Evolutionary conservation across 2,888 invertebrate species (phyloP).

Genomic region (Cephus rjabovi): DNA sequence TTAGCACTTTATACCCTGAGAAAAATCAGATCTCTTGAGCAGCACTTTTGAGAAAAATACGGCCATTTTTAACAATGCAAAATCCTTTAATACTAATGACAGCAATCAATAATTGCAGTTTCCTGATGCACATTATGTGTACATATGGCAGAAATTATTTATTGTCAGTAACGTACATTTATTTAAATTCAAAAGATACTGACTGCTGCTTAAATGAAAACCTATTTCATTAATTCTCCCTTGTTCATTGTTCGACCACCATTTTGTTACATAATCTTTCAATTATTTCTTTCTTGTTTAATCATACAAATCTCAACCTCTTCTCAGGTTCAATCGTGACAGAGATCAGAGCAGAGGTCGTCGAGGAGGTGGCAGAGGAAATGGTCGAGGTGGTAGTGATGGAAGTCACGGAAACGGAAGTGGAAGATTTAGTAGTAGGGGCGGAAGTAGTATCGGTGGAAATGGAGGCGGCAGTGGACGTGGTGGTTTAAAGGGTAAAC

Average conservation of each 20-base stretch:
- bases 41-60: slow-evolving; percentile 2
- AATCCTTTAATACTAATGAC: not conserved
- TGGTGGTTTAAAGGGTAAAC: slow-evolving; percentile 48
- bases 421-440: slow-evolving; percentile 60
- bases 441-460: slow-evolving; percentile 35
- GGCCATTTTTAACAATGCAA: slow-evolving; percentile 17
- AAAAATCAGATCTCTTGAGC: not conserved
- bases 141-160: not conserved
- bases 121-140: not conserved
- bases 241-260: not conserved
- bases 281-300: slow-evolving; percentile 3
- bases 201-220: not conserved
- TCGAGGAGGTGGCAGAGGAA: slow-evolving; percentile 37
- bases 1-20: not conserved
- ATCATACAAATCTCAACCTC: not conserved
- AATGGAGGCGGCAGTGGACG: slow-evolving; percentile 37
- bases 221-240: not conserved
- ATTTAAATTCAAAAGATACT: not conserved
- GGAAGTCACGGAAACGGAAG: slow-evolving; percentile 65
- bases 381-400: slow-evolving; percentile 47
- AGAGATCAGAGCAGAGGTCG: slow-evolving; percentile 51
- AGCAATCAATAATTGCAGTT: slow-evolving; percentile 3
- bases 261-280: slow-evolving; percentile 6
- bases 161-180: not conserved
- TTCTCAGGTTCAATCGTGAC: slow-evolving; percentile 51